Base-by-base conservation (phyloP, 2,888 invertebrate genomes). In the Platycheirus albimanus region DNA sequence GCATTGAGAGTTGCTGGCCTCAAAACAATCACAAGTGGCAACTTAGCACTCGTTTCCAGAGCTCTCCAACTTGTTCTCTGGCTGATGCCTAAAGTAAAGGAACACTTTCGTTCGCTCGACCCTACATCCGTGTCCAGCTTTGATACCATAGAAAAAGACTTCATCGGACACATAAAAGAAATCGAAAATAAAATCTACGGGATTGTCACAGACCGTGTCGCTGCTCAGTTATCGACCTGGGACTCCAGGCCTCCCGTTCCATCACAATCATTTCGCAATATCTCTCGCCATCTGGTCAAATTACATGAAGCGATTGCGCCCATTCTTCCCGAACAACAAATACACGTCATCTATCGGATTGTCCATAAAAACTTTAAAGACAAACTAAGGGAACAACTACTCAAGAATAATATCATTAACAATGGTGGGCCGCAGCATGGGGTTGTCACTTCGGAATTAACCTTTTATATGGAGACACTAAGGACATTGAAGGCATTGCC, bases 351-450 rank as follows among this genome's bases (percentile, higher is more conserved):
- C 86, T 96, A 96, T 87, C 93, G 94, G 86, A 94, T 94, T 87
- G 95, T 97, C 63, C 96, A 97, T 91, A 94, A 94, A 88, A 95
- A 95, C 87, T 98, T 99, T 89, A 97, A 97, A 91, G 95, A 95
- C 86, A 95, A 96, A 89, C 92, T 98, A 86, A 93, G 96, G 90
- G 95, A 96, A 87, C 96, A 97, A 89, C 92, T 99, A 86, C 89
- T 94, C 2, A 95, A 95, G 90, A 94, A 98, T 93, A 97, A 97
- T 88, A 96, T 99, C 86, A 94, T 95, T 71, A 98, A 97, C 86
- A 97, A 98, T 91, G 98, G 98, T n/a, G 98, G 98, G 54, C 98
- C 98, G 1, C 97, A 98, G 89, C 98, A 98, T 90, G 98, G 98
- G 45, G 94, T 97, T 66, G 97, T 98, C n/a, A 97, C 96, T 36